These are phyloP conservation scores for Strigamia maritima DNA, from an alignment of 2,888 invertebrate species.

Conservation along the genomic window DNA sequence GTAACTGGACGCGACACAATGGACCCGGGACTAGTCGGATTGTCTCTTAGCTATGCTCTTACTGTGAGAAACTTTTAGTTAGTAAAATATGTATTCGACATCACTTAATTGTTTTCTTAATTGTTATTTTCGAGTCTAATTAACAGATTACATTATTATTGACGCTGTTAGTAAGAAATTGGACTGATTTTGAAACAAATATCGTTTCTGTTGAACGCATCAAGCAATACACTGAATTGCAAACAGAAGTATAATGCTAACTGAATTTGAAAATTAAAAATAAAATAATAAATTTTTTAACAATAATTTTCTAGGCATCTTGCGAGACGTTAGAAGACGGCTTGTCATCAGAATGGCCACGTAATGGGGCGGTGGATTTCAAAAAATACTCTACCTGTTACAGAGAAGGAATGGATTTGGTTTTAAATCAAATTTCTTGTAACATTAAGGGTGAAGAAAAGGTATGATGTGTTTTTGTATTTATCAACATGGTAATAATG, in stretches of 20 bases:
- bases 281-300: not conserved
- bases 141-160: conserved; percentile 55
- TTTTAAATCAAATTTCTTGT: conserved; percentile 47
- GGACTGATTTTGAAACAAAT: conserved; percentile 58
- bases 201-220: conserved; percentile 58
- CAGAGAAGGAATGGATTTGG: conserved; percentile 47
- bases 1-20: conserved; percentile 71
- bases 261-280: not conserved
- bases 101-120: no score
- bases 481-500: not conserved
- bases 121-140: no score
- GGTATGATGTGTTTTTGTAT: not conserved
- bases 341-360: conserved; percentile 48
- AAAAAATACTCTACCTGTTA: conserved; percentile 47
- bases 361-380: conserved; percentile 48
- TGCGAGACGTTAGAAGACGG: not conserved
- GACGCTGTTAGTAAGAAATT: conserved; percentile 58
- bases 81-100: no score
- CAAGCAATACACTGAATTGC: conserved; percentile 55
- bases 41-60: conserved; percentile 56
- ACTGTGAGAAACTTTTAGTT: conserved; percentile 44
- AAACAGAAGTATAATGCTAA: conserved; percentile 52
- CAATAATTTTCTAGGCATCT: not conserved
- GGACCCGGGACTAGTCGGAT: conserved; percentile 65
- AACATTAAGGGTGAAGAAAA: conserved; percentile 45